Conservation (phyloP, 1,140 invertebrate species). For the Gryllus bimaculatus region DNA sequence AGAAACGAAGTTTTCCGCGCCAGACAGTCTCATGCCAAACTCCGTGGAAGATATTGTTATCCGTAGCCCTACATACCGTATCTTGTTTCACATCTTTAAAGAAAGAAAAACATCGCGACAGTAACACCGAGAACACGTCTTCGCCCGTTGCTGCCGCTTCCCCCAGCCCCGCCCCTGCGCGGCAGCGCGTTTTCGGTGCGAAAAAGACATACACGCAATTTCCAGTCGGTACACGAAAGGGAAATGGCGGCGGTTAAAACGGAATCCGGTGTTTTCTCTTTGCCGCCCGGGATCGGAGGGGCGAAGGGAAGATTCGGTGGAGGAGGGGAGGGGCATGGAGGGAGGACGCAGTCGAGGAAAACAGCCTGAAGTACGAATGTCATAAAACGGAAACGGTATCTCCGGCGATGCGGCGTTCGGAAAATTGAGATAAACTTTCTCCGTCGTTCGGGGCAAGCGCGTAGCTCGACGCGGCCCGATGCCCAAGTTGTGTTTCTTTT, state of each 20-base stretch:
- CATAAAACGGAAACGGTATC: background rate
- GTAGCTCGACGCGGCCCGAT: background rate
- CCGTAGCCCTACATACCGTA: no score
- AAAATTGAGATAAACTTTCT: constrained; percentile 6
- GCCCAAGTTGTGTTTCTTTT: background rate
- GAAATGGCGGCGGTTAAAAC: background rate
- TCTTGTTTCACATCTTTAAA: no score
- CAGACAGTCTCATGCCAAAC: no score
- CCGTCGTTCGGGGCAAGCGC: background rate
- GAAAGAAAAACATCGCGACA: no score
- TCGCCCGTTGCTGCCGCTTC: no score
- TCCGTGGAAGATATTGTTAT: no score
- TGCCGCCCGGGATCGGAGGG: background rate
- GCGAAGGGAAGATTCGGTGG: no score
- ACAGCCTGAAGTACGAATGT: background rate
- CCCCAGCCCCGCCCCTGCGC: no score
- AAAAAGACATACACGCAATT: background rate
- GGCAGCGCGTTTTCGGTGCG: no score
- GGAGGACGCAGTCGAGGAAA: background rate
- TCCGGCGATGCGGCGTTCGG: background rate
- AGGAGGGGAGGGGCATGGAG: background rate
- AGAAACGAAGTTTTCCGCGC: no score
- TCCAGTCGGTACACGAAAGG: background rate
- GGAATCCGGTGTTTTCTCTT: background rate
- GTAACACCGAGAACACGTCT: no score